phyloP scores from a whole-genome alignment of 2,888 invertebrate species.

The Cheiracanthium punctorium region DNA sequence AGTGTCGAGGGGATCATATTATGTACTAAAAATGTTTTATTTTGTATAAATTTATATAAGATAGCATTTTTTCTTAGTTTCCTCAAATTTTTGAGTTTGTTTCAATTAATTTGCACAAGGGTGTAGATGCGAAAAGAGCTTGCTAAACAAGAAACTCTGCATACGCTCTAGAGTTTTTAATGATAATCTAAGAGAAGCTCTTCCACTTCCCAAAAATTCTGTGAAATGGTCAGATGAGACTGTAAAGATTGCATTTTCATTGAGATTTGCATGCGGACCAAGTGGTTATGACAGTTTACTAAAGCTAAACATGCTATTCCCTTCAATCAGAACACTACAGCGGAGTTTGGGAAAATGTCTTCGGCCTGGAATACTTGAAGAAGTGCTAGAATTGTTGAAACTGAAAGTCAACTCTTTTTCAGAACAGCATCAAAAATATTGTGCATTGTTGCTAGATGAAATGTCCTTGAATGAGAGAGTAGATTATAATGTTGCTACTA shows the following conservation, averaged over 20 bases:
- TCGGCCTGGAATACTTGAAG: background rate
- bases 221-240: no score
- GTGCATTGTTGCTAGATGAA: background rate
- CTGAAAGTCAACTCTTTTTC: background rate
- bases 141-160: background rate
- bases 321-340: background rate
- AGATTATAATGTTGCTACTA: background rate
- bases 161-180: background rate
- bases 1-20: no score
- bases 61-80: no score
- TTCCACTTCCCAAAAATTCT: background rate
- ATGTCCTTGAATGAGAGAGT: background rate
- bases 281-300: slow-evolving; percentile 1
- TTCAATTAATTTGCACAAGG: no score
- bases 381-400: background rate
- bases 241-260: background rate
- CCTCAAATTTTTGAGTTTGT: no score
- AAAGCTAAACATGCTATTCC: background rate
- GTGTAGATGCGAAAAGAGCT: background rate
- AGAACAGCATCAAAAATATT: background rate
- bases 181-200: background rate
- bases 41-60: no score
- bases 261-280: slow-evolving; percentile 12
- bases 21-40: no score
- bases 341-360: slow-evolving; percentile 9